Evolutionary conservation across 2,113 vertebrate species (phyloP).

Genomic region (Plectropomus leopardus): DNA sequence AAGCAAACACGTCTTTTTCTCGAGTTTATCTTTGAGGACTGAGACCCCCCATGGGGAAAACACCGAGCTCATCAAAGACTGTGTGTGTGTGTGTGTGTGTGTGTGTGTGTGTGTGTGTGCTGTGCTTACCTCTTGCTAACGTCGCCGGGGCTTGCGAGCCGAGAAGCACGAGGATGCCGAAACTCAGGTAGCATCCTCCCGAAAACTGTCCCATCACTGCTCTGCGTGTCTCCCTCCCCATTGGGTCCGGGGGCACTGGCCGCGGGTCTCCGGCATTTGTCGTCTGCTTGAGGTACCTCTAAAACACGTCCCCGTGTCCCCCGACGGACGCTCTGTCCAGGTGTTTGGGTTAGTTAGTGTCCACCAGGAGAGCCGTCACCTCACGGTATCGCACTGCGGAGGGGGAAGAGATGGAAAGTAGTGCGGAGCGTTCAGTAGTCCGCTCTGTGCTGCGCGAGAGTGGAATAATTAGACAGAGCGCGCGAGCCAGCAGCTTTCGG

Average conservation of each 20-base stretch:
- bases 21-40: slow-evolving; percentile 9
- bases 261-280: slow-evolving; percentile 68
- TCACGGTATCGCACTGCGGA: slow-evolving; percentile 64
- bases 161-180: slow-evolving; percentile 73
- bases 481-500: slow-evolving; percentile 39
- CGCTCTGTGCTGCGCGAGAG: slow-evolving; percentile 53
- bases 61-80: neutral
- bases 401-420: slow-evolving; percentile 8
- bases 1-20: neutral
- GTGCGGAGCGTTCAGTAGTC: slow-evolving; percentile 43
- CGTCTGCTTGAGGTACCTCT: slow-evolving; percentile 28
- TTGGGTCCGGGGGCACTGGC: slow-evolving; percentile 67
- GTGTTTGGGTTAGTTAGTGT: slow-evolving; percentile 23
- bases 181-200: slow-evolving; percentile 74
- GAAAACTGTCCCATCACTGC: slow-evolving; percentile 81
- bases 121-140: slow-evolving; percentile 76
- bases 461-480: slow-evolving; percentile 40
- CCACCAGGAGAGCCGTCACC: slow-evolving; percentile 42
- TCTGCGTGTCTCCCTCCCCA: slow-evolving; percentile 64
- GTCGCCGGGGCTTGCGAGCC: slow-evolving; percentile 53
- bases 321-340: slow-evolving; percentile 22
- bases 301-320: slow-evolving; percentile 49
- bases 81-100: too few relatives aligned
- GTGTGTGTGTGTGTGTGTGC: too few relatives aligned
- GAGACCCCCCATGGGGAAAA: neutral